phyloP scores from a whole-genome alignment of 1,140 invertebrate genomes.

The Pseudobourletiella spinata region DNA sequence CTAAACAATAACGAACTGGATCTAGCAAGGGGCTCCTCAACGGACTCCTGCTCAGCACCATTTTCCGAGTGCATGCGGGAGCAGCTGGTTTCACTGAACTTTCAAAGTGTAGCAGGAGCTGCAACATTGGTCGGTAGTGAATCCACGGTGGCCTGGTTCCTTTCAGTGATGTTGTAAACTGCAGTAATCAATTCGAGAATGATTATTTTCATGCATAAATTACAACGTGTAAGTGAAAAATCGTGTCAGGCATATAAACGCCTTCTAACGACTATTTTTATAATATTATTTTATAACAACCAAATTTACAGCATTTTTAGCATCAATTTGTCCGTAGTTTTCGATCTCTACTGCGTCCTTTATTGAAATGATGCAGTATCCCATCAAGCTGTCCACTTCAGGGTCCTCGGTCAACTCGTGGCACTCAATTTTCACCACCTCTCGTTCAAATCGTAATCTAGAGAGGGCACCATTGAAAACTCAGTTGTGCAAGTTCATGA shows the following conservation, averaged over 20 bases:
- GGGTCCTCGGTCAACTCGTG: not conserved
- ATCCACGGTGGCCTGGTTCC: constrained; percentile 20
- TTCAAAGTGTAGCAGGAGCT: constrained; percentile 17
- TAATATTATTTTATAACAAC: not conserved
- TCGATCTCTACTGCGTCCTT: not conserved
- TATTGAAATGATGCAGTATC: not conserved
- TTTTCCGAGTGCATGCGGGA: not conserved
- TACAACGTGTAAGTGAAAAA: too few species aligned
- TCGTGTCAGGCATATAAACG: too few species aligned
- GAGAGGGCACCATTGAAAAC: too few species aligned
- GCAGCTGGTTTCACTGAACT: not conserved
- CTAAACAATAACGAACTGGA: too few species aligned
- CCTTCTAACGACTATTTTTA: too few species aligned
- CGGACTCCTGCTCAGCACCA: not conserved
- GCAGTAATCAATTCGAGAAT: too few species aligned
- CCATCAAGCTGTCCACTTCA: not conserved
- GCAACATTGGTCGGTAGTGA: constrained; percentile 9
- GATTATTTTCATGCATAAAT: too few species aligned
- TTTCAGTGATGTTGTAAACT: not conserved
- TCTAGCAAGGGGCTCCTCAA: too few species aligned
- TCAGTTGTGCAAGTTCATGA: too few species aligned
- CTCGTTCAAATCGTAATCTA: not conserved
- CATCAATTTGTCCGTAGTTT: not conserved
- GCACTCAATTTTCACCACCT: not conserved
- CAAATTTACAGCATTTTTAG: not conserved